Base-by-base conservation (phyloP, 2,797 vertebrate genomes). In the Peromyscus melanophrys region DNA sequence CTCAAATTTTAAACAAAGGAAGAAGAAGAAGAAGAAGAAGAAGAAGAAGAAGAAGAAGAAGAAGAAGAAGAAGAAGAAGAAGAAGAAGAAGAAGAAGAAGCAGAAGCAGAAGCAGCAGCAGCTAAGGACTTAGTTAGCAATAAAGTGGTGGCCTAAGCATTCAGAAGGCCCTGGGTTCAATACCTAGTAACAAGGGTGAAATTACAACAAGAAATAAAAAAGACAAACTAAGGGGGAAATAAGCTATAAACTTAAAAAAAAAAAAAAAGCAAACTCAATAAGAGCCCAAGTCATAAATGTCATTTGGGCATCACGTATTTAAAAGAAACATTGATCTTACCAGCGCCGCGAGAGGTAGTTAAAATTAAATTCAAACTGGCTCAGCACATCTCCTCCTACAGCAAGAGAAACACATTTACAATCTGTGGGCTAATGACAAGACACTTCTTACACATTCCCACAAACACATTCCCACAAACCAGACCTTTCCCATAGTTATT, bases 311-410 rank as follows among this genome's bases (percentile, higher is more conserved):
- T 34, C 81, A 78, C 2, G 25, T 25, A 34, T 65, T 59, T 61
- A 67, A 94, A 89, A 49, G 17, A 9, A 55, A 80, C 9, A 12
- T 34, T 86, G 90, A 1, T 97, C 99, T 99, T 98, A 99, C 99
- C 99, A 99, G 75, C 3, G 98, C 0, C 96, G 77, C 37, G 98
- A 46, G 59, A 99, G 97, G 83, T 99, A 99, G 97, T 98, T 98
- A 97, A 99, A 99, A 94, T 99, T 98, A 94, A 99, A 97, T 80
- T 99, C 98, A 98, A 98, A 99, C 67, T 99, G 99, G 96, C 99
- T 99, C 89, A 99, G 14, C 67, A 99, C 99, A 69, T 99, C 99
- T 96, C 99, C 99, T 96, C 99, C 99, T 99, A 93, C 1, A 52
- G 87, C 57, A 83, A 1, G 34, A 93, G 73, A 92, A 81, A 93